These are phyloP conservation scores for Leptopilina myrica DNA, from an alignment of 2,888 invertebrate species.

Conservation along the genomic window DNA sequence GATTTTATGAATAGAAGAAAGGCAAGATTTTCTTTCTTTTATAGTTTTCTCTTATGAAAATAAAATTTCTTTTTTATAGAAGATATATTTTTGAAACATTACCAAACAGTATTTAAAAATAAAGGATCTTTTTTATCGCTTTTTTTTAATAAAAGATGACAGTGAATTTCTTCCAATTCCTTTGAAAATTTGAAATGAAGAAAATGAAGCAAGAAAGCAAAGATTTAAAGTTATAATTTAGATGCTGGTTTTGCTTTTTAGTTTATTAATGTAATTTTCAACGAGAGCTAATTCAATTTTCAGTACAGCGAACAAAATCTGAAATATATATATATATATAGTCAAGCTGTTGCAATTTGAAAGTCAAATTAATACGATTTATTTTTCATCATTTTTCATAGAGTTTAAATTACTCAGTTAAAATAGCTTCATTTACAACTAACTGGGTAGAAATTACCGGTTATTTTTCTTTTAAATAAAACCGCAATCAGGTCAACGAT, in stretches of 20 bases:
- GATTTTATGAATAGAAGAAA: too few relatives aligned
- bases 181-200: too few relatives aligned
- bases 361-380: conserved; percentile 1
- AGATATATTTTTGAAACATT: too few relatives aligned
- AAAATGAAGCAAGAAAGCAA: too few relatives aligned
- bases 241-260: neutral
- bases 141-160: too few relatives aligned
- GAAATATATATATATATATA: too few relatives aligned
- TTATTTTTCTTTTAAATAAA: conserved; percentile 20
- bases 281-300: neutral
- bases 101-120: too few relatives aligned
- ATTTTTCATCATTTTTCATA: neutral
- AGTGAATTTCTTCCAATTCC: too few relatives aligned
- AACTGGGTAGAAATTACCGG: conserved; percentile 15
- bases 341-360: neutral
- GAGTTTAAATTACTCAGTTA: conserved; percentile 6
- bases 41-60: too few relatives aligned
- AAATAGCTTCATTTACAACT: conserved; percentile 22
- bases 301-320: neutral
- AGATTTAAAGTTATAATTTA: neutral
- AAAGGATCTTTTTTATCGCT: too few relatives aligned
- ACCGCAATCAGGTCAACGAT: conserved; percentile 27
- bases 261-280: neutral
- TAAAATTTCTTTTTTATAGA: too few relatives aligned
- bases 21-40: too few relatives aligned